These are phyloP conservation scores for Drosophila kurseongensis DNA, from an alignment of 1,140 invertebrate genomes.

Conservation along the genomic window DNA sequence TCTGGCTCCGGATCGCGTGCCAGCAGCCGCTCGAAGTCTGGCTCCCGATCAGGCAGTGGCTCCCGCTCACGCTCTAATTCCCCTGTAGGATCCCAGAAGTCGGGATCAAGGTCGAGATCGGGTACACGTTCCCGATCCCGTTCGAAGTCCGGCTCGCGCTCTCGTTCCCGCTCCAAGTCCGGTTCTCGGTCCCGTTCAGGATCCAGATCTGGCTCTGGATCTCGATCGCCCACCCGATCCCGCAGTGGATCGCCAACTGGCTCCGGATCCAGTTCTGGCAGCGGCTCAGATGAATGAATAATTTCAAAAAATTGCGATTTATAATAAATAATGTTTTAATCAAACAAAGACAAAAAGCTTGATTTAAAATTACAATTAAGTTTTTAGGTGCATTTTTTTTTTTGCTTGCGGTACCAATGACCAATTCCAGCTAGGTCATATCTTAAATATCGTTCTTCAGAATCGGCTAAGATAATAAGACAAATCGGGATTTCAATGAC, in stretches of 20 bases:
- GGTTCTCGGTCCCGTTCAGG: conserved; percentile 63
- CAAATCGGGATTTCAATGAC: not conserved
- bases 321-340: conserved; percentile 32
- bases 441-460: not conserved
- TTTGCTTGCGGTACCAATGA: too few species aligned
- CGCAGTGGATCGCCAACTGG: conserved; percentile 70
- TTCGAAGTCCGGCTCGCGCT: conserved; percentile 53
- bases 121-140: conserved; percentile 58
- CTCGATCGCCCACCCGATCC: conserved; percentile 79
- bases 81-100: conserved; percentile 65
- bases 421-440: too few species aligned
- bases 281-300: conserved; percentile 66
- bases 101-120: conserved; percentile 40
- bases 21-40: conserved; percentile 77
- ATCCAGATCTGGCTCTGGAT: conserved; percentile 65
- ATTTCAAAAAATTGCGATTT: conserved; percentile 2
- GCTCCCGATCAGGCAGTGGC: conserved; percentile 79
- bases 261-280: conserved; percentile 73
- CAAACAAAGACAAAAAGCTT: not conserved
- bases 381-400: not conserved
- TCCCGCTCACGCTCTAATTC: conserved; percentile 68
- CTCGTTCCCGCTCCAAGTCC: conserved; percentile 68
- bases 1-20: conserved; percentile 78
- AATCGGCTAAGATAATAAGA: not conserved
- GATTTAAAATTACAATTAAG: not conserved